phyloP scores from a whole-genome alignment of 53 echinoderm and acorn worm genomes.

The Echinometra lucunter region DNA sequence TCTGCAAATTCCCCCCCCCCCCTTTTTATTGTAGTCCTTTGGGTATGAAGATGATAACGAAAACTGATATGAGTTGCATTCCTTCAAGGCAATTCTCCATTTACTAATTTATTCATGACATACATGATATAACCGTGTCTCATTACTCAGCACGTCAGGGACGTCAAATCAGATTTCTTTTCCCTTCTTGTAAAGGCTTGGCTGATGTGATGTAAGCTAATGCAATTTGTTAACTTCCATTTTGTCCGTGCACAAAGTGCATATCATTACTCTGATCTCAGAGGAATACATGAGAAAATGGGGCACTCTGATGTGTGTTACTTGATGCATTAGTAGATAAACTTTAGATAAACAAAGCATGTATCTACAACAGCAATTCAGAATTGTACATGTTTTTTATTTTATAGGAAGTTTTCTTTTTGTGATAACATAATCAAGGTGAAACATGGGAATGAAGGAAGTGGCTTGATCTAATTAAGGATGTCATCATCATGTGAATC shows the following conservation, averaged over 20 bases:
- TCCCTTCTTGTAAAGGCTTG: too few species aligned
- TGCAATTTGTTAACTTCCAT: neutral
- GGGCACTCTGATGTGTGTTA: neutral
- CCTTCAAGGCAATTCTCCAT: too few species aligned
- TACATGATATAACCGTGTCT: too few species aligned
- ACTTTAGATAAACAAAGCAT: neutral
- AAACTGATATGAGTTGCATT: too few species aligned
- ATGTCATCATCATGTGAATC: neutral
- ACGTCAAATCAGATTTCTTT: too few species aligned
- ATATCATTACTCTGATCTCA: too few species aligned
- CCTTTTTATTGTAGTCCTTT: too few species aligned
- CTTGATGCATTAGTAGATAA: neutral
- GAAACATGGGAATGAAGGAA: neutral
- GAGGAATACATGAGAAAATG: neutral
- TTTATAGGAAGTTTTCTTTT: neutral
- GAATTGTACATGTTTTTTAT: neutral
- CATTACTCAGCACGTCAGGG: too few species aligned
- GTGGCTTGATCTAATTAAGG: neutral
- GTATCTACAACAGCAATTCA: too few species aligned
- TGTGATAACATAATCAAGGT: neutral
- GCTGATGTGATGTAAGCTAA: neutral
- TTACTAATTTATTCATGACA: too few species aligned
- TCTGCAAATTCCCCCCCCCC: too few species aligned
- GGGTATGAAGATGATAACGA: too few species aligned
- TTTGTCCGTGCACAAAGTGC: neutral